A percentile compares a stretch with the other conserved stretches of the same genome.
Evolutionary conservation across 23 tunicate species (phyloP).

Genomic region (Ciona savignyi): DNA sequence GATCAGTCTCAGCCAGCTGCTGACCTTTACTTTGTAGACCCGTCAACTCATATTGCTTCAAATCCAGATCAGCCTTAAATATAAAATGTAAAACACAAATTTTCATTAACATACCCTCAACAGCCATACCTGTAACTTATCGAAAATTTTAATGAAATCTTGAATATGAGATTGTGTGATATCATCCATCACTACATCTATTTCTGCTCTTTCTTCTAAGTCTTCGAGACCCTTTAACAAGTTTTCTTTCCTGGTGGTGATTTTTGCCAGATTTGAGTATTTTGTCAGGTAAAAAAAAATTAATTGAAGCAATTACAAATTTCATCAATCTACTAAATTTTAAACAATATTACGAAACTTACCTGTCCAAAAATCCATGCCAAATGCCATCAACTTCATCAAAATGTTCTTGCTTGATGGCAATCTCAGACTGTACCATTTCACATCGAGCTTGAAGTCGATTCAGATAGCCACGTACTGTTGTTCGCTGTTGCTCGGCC

Average conservation of each 20-base stretch:
- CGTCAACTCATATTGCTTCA: slow-evolving; percentile 60
- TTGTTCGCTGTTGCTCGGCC: slow-evolving; percentile 31
- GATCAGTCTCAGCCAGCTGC: slow-evolving; percentile 67
- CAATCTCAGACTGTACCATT: slow-evolving; percentile 31
- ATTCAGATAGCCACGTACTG: slow-evolving; percentile 71
- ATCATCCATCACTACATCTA: slow-evolving; percentile 32
- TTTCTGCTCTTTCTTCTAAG: slow-evolving; percentile 81
- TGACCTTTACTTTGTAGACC: slow-evolving; percentile 70
- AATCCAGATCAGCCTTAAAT: slow-evolving; percentile 66
- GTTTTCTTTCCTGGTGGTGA: slow-evolving; percentile 61
- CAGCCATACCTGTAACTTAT: slow-evolving; percentile 37
- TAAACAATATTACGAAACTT: neutral
- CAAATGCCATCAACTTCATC: slow-evolving; percentile 91
- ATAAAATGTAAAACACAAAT: too few species aligned
- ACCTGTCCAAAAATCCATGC: slow-evolving; percentile 77
- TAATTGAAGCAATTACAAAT: too few species aligned
- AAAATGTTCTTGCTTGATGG: slow-evolving; percentile 71
- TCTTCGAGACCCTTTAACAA: slow-evolving; percentile 76
- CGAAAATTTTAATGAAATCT: slow-evolving; percentile 25
- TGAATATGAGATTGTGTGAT: slow-evolving; percentile 43
- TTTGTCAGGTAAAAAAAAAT: too few species aligned
- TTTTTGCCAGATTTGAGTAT: too few species aligned
- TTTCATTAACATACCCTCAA: too few species aligned
- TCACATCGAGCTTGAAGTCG: slow-evolving; percentile 58
- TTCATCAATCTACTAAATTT: too few species aligned